Percentiles rank a stretch among this genome's conserved stretches.
Conservation (phyloP, 2,888 invertebrate genomes). For the Amorpha juglandis region DNA sequence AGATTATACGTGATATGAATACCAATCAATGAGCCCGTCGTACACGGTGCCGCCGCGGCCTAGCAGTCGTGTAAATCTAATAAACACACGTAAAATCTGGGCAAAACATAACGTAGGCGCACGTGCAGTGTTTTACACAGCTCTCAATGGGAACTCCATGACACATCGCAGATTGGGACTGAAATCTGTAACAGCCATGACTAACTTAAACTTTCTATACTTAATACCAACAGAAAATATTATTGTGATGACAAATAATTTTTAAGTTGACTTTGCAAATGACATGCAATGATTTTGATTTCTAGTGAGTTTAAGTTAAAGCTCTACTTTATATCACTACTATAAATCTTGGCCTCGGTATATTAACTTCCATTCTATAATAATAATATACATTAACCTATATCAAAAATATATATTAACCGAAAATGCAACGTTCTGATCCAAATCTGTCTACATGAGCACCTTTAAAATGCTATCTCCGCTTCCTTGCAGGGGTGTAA, state of each 20-base stretch:
- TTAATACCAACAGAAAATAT: too few species aligned
- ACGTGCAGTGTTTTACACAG: not conserved
- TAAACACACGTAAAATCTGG: conserved; percentile 15
- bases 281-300: too few species aligned
- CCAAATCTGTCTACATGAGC: not conserved
- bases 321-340: too few species aligned
- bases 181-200: too few species aligned
- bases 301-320: too few species aligned
- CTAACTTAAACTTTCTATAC: too few species aligned
- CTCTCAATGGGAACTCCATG: not conserved
- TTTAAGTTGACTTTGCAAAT: too few species aligned
- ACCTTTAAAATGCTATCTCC: conserved; percentile 17
- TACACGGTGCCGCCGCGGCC: not conserved
- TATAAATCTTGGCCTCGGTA: not conserved
- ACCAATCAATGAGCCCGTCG: not conserved
- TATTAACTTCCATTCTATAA: conserved; percentile 10
- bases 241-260: too few species aligned
- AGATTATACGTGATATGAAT: conserved; percentile 17
- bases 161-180: not conserved
- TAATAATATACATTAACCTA: too few species aligned
- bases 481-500: conserved; percentile 33
- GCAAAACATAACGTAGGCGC: not conserved
- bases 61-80: conserved; percentile 9
- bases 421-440: conserved; percentile 4
- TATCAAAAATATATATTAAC: too few species aligned